Percentiles rank a stretch among this genome's conserved stretches.
These are phyloP conservation scores for Psittacus erithacus DNA, from an alignment of 2,113 vertebrate genomes.

Conservation along the genomic window DNA sequence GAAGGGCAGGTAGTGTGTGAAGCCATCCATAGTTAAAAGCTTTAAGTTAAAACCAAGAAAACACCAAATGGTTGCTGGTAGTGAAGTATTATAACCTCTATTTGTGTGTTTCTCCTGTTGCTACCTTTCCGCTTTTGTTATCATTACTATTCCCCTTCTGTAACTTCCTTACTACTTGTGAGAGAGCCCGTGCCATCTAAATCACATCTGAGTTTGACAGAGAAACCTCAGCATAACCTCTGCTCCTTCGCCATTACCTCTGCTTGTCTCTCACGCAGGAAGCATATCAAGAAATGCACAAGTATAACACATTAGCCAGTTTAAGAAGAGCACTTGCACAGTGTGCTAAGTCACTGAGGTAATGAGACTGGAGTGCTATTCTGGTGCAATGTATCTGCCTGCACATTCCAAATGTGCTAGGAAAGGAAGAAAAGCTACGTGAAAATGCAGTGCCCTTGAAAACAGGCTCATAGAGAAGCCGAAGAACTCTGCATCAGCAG, in stretches of 20 bases:
- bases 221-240: not conserved
- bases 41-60: not conserved
- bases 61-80: not conserved
- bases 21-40: not conserved
- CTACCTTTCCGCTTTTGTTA: not conserved
- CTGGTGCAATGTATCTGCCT: constrained; percentile 12
- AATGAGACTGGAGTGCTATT: not conserved
- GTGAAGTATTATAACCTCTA: not conserved
- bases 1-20: not conserved
- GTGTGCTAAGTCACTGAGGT: not conserved
- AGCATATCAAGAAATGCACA: not conserved
- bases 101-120: not conserved
- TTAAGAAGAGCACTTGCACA: not conserved
- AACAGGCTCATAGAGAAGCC: not conserved
- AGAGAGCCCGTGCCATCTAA: not conserved
- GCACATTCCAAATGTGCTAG: not conserved
- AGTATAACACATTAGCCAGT: not conserved
- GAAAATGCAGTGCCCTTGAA: constrained; percentile 55
- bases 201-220: not conserved
- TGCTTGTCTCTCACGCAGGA: not conserved
- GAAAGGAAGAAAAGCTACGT: not conserved
- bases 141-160: not conserved
- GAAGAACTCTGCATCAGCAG: constrained; percentile 57
- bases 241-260: not conserved
- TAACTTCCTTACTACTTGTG: not conserved